A percentile compares a stretch with the other conserved stretches of the same genome.
Conservation (phyloP, 2,888 invertebrate genomes). For the Philopedon plagiatum region DNA sequence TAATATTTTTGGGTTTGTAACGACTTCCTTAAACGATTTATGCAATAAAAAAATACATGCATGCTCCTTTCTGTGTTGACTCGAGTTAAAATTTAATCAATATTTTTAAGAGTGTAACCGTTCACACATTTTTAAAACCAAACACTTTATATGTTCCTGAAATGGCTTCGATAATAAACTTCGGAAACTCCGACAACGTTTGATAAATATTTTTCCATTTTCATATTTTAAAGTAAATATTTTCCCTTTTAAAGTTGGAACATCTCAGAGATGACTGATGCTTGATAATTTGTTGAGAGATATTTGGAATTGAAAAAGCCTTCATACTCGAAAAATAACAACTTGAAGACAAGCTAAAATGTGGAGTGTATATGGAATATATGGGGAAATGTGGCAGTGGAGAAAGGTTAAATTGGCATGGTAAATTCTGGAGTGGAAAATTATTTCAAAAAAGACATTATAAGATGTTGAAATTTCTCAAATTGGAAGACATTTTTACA, state of each 20-base stretch:
- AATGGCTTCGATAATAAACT: neutral
- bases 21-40: too few species aligned
- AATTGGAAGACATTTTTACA: neutral
- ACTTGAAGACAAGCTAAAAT: constrained; percentile 56
- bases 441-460: neutral
- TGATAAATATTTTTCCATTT: constrained; percentile 31
- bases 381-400: constrained; percentile 12
- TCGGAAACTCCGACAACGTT: neutral
- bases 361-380: constrained; percentile 22
- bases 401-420: constrained; percentile 13
- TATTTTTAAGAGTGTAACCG: too few species aligned
- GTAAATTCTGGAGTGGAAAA: neutral
- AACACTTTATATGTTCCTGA: neutral
- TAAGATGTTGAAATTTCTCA: neutral
- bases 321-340: constrained; percentile 59
- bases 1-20: too few species aligned
- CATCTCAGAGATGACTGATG: constrained; percentile 54
- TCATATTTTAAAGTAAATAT: constrained; percentile 48
- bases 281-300: constrained; percentile 63
- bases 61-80: too few species aligned
- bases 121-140: too few species aligned
- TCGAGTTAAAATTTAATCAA: too few species aligned
- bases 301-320: constrained; percentile 58
- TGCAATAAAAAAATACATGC: too few species aligned
- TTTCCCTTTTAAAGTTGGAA: constrained; percentile 48